Base-by-base conservation (phyloP, 2,888 invertebrate genomes). In the Fragum sueziense region DNA sequence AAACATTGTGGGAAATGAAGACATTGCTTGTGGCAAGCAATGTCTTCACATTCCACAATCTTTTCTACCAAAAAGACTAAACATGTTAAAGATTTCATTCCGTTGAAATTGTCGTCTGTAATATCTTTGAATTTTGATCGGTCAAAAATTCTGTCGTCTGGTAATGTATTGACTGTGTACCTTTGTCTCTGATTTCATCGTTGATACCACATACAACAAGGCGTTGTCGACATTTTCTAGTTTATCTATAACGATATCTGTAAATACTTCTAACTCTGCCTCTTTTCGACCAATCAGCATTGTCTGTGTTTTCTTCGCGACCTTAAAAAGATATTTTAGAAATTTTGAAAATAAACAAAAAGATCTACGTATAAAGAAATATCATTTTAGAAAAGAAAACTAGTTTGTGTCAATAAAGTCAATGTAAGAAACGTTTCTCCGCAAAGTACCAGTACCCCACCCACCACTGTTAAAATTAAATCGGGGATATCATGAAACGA, bases 201-300 rank as follows among this genome's bases (percentile, higher is more conserved):
- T 76, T 0, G 88, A 85, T 6, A 89, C 84, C 17, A 88, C 88
- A 70, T 76, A 86, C n/a, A 91, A 75, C 17, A 91, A 82, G 9
- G 90, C 91, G 61, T 80, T 84, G 74, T 91, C 88, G n/a, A 85
- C 85, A 52, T 79, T 83, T 17, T 88, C 89, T 57, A 87, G 74
- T 29, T 79, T 79, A n/a, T 78, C 70, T 2, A 89, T 85, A 14
- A 90, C 71, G 27, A 86, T 76, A 73, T 91, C 90, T 17, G 88
- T 84, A 20, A 87, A 80, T 27, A 90, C 90, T 67, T 90, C 89
- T 4, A 84, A 86, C 71, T 90, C 90, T 20, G 91, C 91, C 34
- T 91, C 90, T 69, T 89, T 89, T 31, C 83, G 82, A 9, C 89
- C 89, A 33, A 91, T 86, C 74, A 88, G 82, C 62, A 88, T 82